These are phyloP conservation scores for Drosophila infuscata DNA, from an alignment of 2,888 invertebrate species.

Conservation along the genomic window DNA sequence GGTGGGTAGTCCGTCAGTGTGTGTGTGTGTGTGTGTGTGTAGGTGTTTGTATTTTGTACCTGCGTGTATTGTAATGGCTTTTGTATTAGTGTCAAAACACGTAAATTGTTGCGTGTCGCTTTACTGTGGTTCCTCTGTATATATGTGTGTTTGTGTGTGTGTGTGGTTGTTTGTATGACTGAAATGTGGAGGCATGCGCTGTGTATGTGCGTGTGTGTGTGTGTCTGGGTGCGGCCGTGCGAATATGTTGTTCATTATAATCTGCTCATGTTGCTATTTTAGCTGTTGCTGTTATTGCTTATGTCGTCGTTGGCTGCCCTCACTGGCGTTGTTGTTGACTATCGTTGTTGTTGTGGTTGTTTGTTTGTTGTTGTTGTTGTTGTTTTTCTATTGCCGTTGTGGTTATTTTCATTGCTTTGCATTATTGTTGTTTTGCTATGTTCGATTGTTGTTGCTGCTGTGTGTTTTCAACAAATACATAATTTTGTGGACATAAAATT, in stretches of 20 bases:
- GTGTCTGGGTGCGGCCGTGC: slow-evolving; percentile 76
- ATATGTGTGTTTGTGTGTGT: background rate
- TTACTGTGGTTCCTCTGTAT: slow-evolving; percentile 48
- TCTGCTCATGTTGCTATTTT: slow-evolving; percentile 79
- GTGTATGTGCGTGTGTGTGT: slow-evolving; percentile 5
- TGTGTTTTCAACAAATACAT: slow-evolving; percentile 80
- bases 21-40: slow-evolving; percentile 37
- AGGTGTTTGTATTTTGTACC: slow-evolving; percentile 44
- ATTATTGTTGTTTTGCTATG: slow-evolving; percentile 71
- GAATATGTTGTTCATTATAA: slow-evolving; percentile 81
- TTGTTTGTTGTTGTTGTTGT: slow-evolving; percentile 42
- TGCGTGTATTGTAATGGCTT: slow-evolving; percentile 77
- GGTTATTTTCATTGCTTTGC: slow-evolving; percentile 77
- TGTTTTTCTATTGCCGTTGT: slow-evolving; percentile 56
- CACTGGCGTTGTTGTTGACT: slow-evolving; percentile 45
- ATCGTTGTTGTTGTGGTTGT: slow-evolving; percentile 40
- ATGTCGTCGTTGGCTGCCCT: slow-evolving; percentile 63
- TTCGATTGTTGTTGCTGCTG: slow-evolving; percentile 59
- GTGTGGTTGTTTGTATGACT: slow-evolving; percentile 5
- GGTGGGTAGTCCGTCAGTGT: slow-evolving; percentile 24
- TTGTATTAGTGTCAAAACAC: slow-evolving; percentile 80
- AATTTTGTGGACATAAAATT: slow-evolving; percentile 81
- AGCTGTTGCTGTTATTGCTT: slow-evolving; percentile 77
- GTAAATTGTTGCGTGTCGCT: slow-evolving; percentile 77
- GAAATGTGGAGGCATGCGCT: slow-evolving; percentile 14